A percentile compares a stretch with the other conserved stretches of the same genome.
Conservation (phyloP, 1,140 invertebrate genomes). For the Drepana arcuata region DNA sequence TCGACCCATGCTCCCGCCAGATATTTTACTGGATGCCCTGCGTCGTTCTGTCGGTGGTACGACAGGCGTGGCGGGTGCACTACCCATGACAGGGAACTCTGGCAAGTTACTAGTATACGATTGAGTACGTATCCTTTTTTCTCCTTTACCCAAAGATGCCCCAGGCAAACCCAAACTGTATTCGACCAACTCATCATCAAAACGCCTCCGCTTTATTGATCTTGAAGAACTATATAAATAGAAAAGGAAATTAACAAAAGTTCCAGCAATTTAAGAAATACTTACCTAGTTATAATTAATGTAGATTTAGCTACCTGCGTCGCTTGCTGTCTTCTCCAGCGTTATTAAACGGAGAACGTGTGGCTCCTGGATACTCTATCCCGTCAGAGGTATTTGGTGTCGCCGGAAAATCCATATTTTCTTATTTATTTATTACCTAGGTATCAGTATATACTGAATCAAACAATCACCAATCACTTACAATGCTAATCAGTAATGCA, state of each 20-base stretch:
- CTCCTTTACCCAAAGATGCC: conserved; percentile 72
- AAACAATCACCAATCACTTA: no score
- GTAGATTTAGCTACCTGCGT: conserved; percentile 35
- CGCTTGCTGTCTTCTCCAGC: conserved; percentile 52
- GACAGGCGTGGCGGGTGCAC: conserved; percentile 45
- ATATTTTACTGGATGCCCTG: conserved; percentile 40
- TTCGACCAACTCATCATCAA: conserved; percentile 97
- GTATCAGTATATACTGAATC: no score
- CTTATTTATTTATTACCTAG: no score
- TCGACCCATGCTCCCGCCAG: conserved; percentile 46
- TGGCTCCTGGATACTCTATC: conserved; percentile 49
- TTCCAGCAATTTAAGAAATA: background rate
- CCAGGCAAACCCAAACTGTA: conserved; percentile 82
- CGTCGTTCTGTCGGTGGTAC: conserved; percentile 39
- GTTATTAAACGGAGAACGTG: conserved; percentile 34
- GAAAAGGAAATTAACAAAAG: conserved; percentile 1
- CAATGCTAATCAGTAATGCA: no score
- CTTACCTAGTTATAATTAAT: background rate
- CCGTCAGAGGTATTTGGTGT: conserved; percentile 56
- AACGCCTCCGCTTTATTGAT: conserved; percentile 95
- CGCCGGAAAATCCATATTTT: conserved; percentile 49
- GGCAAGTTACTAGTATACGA: conserved; percentile 73
- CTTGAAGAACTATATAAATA: conserved; percentile 85
- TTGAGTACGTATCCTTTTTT: conserved; percentile 69
- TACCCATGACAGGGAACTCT: conserved; percentile 64